Conservation (phyloP, 2,888 invertebrate species). For the Zygaena filipendulae region DNA sequence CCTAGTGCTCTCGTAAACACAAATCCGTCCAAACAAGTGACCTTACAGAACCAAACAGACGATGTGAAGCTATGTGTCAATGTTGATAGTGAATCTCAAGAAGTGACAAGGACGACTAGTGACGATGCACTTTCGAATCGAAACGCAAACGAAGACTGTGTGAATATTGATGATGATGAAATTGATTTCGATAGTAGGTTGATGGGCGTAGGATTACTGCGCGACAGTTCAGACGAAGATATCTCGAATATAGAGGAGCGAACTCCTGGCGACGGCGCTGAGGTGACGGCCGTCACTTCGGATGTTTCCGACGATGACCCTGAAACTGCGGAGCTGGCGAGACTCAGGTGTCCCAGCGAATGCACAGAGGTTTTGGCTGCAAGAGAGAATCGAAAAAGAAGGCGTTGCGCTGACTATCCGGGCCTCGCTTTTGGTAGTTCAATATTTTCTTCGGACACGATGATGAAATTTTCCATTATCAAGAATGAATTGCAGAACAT, state of each 20-base stretch:
- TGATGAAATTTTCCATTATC: conserved; percentile 98
- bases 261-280: conserved; percentile 56
- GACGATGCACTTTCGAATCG: conserved; percentile 67
- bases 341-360: conserved; percentile 89
- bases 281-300: conserved; percentile 34
- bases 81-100: conserved; percentile 67
- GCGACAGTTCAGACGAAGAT: conserved; percentile 52
- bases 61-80: conserved; percentile 66
- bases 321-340: conserved; percentile 83
- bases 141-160: conserved; percentile 41
- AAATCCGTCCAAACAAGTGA: conserved; percentile 58
- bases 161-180: conserved; percentile 43
- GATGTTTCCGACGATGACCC: conserved; percentile 74
- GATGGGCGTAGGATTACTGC: conserved; percentile 36
- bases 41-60: conserved; percentile 53
- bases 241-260: conserved; percentile 53
- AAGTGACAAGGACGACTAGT: conserved; percentile 66
- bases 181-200: conserved; percentile 44
- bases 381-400: conserved; percentile 78
- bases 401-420: conserved; percentile 91
- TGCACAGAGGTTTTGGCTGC: conserved; percentile 90
- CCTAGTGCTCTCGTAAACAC: conserved; percentile 37
- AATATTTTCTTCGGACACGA: conserved; percentile 94
- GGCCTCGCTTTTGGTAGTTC: conserved; percentile 92
- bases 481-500: conserved; percentile 98